Base-by-base conservation (phyloP, 2,888 invertebrate species). In the Luperina testacea region DNA sequence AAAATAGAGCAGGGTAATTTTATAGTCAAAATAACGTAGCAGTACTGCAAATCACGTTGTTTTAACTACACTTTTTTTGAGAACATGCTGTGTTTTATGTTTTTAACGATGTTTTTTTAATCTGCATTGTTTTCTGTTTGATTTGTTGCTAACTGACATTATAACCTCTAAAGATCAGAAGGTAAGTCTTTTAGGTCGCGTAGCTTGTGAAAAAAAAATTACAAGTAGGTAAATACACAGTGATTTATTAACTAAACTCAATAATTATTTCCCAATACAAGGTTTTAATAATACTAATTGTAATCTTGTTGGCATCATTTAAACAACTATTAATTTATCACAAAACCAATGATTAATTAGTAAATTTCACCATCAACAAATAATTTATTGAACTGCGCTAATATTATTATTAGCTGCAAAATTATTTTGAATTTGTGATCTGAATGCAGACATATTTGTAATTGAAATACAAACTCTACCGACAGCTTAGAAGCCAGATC, bases 341-440 rank as follows among this genome's bases (percentile, higher is more conserved):
- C 63, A 20, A 76, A 85, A 81, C 72, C 51, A 85, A 73, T 59
- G 15, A 77, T 64, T 78, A 83, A 78, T 78, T 65, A 53, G 45
- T 76, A 27, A 59, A 68, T 71, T 71, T 63, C 20, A 67, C 61
- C 57, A 70, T 64, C n/a, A 75, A 70, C 48, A 59, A 71, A 73
- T 65, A 78, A 71, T 67, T 32, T 27, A 73, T 75, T 67, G 38
- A 24, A 32, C 51, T 7, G 45, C 63, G 59, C 57, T 27, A 65
- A 73, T 61, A 48, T 61, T 32, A 48, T 78, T 24, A 53, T 13
- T 63, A 20, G 71, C 38, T 27, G 15, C 5, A 61, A 78, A 61
- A n/a, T 38, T 51, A 57, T 83, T 65, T 63, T n/a, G 7, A 32
- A 64, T 69, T 51, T 53, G 24, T 42, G 27, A 53, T 68, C 9